Conservation (phyloP, 2,797 vertebrate genomes). For the Apogon talboti region DNA sequence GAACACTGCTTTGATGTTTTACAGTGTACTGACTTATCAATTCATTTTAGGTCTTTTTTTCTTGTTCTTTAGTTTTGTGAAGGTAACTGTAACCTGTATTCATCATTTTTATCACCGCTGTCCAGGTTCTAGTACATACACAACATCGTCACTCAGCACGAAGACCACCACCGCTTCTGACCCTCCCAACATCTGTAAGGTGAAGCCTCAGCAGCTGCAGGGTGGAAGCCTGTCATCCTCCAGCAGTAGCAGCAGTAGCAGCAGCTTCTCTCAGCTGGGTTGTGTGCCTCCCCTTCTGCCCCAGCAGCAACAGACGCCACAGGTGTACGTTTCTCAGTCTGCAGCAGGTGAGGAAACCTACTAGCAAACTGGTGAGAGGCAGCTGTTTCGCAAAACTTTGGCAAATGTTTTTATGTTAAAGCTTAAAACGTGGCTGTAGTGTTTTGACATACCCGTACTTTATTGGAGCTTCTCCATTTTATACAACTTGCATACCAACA, state of each 20-base stretch:
- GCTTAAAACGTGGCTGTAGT: too few relatives aligned
- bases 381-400: not conserved
- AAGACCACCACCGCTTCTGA: conserved; percentile 96
- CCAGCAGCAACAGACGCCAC: conserved; percentile 95
- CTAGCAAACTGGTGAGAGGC: not conserved
- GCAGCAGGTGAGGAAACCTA: conserved; percentile 90
- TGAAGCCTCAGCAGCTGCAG: conserved; percentile 97
- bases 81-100: not conserved
- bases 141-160: conserved; percentile 95
- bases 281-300: conserved; percentile 94
- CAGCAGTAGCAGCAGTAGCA: conserved; percentile 69
- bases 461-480: too few relatives aligned
- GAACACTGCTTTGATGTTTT: not conserved
- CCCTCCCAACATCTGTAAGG: conserved; percentile 98
- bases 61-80: not conserved
- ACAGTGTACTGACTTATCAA: too few relatives aligned
- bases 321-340: conserved; percentile 98
- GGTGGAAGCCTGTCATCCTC: conserved; percentile 88
- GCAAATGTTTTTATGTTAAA: not conserved
- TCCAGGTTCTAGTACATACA: conserved; percentile 94
- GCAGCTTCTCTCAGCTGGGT: conserved; percentile 94
- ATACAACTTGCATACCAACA: too few relatives aligned
- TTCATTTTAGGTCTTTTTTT: not conserved
- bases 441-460: too few relatives aligned
- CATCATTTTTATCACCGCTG: not conserved